Base-by-base conservation (phyloP, 1,140 invertebrate genomes). In the Heliconius hewitsoni region DNA sequence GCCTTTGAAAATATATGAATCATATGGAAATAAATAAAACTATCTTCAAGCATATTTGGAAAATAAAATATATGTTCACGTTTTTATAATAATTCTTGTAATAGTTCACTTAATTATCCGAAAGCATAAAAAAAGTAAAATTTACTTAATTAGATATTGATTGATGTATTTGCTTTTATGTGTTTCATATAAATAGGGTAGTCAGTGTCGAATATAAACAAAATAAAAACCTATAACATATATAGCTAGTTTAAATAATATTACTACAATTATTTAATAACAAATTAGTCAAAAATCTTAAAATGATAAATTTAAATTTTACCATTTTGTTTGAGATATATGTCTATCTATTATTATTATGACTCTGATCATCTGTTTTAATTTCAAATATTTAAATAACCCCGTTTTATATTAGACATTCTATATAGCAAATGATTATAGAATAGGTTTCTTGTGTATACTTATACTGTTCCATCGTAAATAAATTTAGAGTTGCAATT, bases 291-390 rank as follows among this genome's bases (percentile, higher is more conserved):
- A 30, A 30, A 30, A 46, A 46, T 46, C 42, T 46, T 16, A 46
- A 46, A 46, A 46, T 46, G 13, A 46, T 46, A 46, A 46, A 46
- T 46, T 46, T 11, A 23, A 8, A 23, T 57, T 52, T 52, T 52
- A 6, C 19, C 8, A 57, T 57, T 57, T 57, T 57, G 27, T 23
- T 77, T 34, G n/a, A 77, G 75, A 71, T 77, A 70, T 30, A 42
- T 66, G 16, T 57, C 3, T 72, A 46, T 57, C n/a, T 72, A 34
- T 27, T 72, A 57, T 46, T 78, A 72, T 72, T 72, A 73, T 73
- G 46, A 73, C 30, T 46, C 76, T 34, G 52, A 39, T 39, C 8
- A 75, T 16, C 8, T 39, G 74, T 75, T 75, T 75, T 66, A 37
- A 66, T 75, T 60, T 75, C n/a, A 66, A 66, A 66, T 66, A 60